Evolutionary conservation across 1,140 invertebrate genomes (phyloP), one percentile per base, ranked within the genome.

Genomic region (Octopus bimaculoides): DNA sequence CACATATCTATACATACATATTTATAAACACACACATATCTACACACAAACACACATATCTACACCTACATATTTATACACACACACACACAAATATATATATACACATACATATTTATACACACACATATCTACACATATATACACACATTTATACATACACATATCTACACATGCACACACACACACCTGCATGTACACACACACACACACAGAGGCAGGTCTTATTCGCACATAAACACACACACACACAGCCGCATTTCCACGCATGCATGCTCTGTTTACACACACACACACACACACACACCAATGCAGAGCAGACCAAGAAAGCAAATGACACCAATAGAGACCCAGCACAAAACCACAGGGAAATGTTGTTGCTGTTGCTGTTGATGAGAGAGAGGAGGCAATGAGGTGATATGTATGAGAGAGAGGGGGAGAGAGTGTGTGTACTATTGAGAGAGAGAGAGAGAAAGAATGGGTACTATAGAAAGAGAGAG

Each of bases 231-330:
- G 66, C 66, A 71, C 5, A 71, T 20, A 71, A 20, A 14, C 66
- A 71, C 66, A 71, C 66, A 71, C 14, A 71, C 66, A 71, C 20
- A 69, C 66, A 69, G 66, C 66, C n/a, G n/a, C n/a, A n/a, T n/a
- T 69, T 12, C 7, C 56, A 69, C 17, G 17, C 66, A 71, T 6
- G 26, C 14, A 71, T 71, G 6, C 26, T 4, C 4, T 71, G 4
- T 69, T n/a, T 6, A 69, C 26, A 41, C 26, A 41, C 26, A 41
- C 26, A 41, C 26, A 41, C 26, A 41, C 26, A 41, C 26, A 41
- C 26, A 41, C 26, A 41, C 26, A 41, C 26, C 1, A 3, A 41
- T 41, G 26, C 26, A 41, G 26, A 3, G 26, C 0, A 0, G 26
- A 41, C 26, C 1, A 41, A 41, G 26, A 3, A 41, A 41, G 26